These are phyloP conservation scores for Troglohyphantes excavatus DNA, from an alignment of 2,888 invertebrate genomes.

Conservation along the genomic window DNA sequence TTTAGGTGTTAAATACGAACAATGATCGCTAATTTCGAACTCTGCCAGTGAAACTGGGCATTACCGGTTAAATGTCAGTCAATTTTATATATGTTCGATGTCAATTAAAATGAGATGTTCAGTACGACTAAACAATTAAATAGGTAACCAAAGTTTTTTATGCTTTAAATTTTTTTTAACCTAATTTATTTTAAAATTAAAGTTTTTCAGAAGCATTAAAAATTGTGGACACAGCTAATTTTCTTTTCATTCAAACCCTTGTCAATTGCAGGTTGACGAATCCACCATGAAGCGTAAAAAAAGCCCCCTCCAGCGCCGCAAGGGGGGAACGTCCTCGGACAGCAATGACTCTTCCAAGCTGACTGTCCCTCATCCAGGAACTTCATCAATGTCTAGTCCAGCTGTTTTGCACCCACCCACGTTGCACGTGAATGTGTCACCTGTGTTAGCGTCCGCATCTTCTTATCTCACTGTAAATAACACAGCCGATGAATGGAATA, in stretches of 20 bases:
- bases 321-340: slow-evolving; percentile 68
- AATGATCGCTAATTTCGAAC: no score
- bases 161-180: no score
- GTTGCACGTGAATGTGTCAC: slow-evolving; percentile 51
- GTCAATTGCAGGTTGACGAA: neutral
- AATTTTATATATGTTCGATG: no score
- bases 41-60: no score
- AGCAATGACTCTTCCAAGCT: slow-evolving; percentile 71
- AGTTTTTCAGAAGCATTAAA: no score
- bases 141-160: no score
- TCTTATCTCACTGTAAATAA: slow-evolving; percentile 60
- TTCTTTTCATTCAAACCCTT: neutral
- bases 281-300: slow-evolving; percentile 75
- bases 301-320: slow-evolving; percentile 70
- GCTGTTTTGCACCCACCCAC: slow-evolving; percentile 63
- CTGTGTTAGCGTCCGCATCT: slow-evolving; percentile 43
- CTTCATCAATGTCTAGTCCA: slow-evolving; percentile 66
- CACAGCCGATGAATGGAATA: slow-evolving; percentile 60
- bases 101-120: no score
- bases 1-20: no score
- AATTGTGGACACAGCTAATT: no score
- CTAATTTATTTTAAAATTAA: no score
- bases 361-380: slow-evolving; percentile 33
- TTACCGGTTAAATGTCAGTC: no score
- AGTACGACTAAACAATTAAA: no score